Conservation (phyloP, 2,797 vertebrate species). For the Acanthis flammea region DNA sequence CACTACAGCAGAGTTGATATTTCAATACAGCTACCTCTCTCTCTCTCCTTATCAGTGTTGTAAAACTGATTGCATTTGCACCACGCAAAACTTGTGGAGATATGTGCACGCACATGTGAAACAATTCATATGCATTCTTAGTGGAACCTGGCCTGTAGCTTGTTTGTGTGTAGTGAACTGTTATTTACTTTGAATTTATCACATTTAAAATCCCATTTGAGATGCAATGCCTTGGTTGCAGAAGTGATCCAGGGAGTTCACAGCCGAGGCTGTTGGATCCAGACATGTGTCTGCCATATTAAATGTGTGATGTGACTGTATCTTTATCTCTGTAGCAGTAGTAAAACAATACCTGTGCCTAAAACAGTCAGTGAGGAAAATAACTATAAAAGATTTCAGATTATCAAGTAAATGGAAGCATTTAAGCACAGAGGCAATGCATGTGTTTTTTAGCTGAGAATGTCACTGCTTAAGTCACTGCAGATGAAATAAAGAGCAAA, state of each 20-base stretch:
- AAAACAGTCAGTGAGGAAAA: neutral
- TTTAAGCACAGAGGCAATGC: neutral
- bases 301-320: neutral
- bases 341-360: neutral
- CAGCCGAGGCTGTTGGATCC: neutral
- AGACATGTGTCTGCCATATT: neutral
- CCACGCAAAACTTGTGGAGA: neutral
- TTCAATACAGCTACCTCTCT: neutral
- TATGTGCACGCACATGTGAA: neutral
- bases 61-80: neutral
- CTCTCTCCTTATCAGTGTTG: neutral
- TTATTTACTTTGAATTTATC: conserved; percentile 25
- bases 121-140: neutral
- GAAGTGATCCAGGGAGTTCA: neutral
- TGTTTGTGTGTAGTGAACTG: neutral
- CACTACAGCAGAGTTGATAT: neutral
- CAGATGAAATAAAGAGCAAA: neutral
- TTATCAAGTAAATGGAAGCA: neutral
- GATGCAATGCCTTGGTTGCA: neutral
- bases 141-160: neutral
- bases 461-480: neutral
- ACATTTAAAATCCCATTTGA: conserved; percentile 17
- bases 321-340: neutral
- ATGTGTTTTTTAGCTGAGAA: neutral
- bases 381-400: neutral